These are phyloP conservation scores for Sinotaia quadrata DNA, from an alignment of 2,888 invertebrate genomes.

Conservation along the genomic window DNA sequence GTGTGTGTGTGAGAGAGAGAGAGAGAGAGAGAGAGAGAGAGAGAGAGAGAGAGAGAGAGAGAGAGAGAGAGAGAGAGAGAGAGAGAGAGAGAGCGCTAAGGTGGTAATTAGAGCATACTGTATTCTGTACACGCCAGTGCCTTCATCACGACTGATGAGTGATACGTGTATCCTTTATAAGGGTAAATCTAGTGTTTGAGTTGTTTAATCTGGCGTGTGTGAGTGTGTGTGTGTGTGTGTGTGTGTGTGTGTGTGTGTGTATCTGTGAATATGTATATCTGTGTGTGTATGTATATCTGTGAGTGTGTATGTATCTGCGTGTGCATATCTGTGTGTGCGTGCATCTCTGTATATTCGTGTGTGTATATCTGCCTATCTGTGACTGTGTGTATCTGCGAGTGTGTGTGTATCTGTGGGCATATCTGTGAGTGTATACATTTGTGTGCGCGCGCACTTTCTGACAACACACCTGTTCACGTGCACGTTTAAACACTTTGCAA, in stretches of 20 bases:
- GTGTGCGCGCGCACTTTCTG: too few relatives aligned
- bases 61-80: constrained; percentile 17
- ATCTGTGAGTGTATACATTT: not conserved
- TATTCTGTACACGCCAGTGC: too few relatives aligned
- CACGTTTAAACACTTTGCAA: too few relatives aligned
- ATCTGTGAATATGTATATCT: too few relatives aligned
- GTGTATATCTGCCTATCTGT: not conserved
- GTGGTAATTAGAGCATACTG: constrained; percentile 6
- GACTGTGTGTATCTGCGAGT: not conserved
- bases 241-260: too few relatives aligned
- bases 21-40: constrained; percentile 13
- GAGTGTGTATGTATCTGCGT: not conserved
- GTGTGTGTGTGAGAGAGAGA: constrained; percentile 10
- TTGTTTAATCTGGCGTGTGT: too few relatives aligned
- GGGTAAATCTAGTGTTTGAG: too few relatives aligned
- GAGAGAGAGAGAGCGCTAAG: not conserved
- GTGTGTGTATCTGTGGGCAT: not conserved
- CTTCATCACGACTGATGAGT: too few relatives aligned
- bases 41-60: constrained; percentile 18
- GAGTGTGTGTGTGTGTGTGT: too few relatives aligned
- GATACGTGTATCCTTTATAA: too few relatives aligned
- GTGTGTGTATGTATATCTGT: too few relatives aligned
- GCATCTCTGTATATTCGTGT: not conserved
- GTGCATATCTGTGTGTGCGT: not conserved
- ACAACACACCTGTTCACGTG: too few relatives aligned